phyloP scores from a whole-genome alignment of 2,113 vertebrate genomes.

The Podiceps cristatus region DNA sequence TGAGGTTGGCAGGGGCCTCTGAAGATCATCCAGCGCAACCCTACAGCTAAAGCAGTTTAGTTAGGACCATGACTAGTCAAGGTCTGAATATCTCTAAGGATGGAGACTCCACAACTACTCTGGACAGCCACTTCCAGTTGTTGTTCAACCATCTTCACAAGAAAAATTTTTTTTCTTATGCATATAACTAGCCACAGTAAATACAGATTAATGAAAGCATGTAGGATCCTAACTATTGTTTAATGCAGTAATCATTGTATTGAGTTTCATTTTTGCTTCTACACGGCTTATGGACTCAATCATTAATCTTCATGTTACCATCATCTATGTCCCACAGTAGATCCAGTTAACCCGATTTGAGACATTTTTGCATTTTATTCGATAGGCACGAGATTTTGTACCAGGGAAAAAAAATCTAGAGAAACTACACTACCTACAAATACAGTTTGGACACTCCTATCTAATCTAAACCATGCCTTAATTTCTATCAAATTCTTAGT shows the following conservation, averaged over 20 bases:
- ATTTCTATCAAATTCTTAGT: background rate
- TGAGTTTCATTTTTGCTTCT: background rate
- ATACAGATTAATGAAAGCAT: background rate
- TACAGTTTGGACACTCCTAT: background rate
- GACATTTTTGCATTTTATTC: background rate
- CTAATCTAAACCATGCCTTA: background rate
- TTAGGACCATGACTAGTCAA: accelerated
- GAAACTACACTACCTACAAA: background rate
- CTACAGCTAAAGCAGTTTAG: background rate
- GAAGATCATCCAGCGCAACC: background rate
- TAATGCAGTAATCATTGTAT: background rate
- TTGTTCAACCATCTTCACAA: background rate
- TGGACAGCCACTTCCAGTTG: background rate
- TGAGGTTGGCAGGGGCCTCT: background rate
- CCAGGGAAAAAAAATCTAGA: background rate
- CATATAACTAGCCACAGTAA: background rate
- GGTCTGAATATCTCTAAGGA: background rate
- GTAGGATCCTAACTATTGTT: background rate
- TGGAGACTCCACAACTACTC: background rate
- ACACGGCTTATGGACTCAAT: background rate
- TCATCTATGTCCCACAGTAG: background rate
- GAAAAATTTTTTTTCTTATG: background rate
- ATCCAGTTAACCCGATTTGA: background rate
- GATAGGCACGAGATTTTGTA: background rate
- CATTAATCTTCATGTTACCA: background rate